These are phyloP conservation scores for Struthio camelus DNA, from an alignment of 2,113 vertebrate species.

Conservation along the genomic window DNA sequence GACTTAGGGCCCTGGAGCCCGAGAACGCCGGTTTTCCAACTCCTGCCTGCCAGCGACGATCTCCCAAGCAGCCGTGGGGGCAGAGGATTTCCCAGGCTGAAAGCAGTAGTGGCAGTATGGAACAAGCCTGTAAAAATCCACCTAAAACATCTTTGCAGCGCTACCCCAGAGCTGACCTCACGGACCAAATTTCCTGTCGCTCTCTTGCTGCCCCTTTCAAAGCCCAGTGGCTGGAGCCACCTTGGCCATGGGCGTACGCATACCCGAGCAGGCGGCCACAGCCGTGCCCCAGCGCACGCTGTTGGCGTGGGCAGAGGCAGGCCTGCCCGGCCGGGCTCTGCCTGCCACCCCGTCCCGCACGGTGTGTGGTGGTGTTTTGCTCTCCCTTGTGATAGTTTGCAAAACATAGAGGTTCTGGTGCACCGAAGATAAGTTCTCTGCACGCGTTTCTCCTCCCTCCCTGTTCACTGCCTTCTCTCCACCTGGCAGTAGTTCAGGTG, in stretches of 20 bases:
- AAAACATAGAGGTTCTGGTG: not conserved
- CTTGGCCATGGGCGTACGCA: fast-evolving
- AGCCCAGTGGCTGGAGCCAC: not conserved
- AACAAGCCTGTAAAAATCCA: no score
- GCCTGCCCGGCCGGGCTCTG: not conserved
- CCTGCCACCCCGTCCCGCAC: fast-evolving
- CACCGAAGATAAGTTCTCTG: not conserved
- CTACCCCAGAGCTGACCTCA: no score
- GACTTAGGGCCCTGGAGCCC: not conserved
- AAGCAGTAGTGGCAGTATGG: no score
- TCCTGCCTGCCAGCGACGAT: not conserved
- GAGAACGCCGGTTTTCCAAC: not conserved
- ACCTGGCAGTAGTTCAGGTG: fast-evolving
- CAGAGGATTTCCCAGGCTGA: not conserved
- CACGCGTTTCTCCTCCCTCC: not conserved
- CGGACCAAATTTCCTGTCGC: no score
- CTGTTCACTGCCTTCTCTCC: not conserved
- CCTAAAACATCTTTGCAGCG: no score
- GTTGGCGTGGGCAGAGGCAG: fast-evolving
- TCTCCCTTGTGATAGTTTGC: not conserved
- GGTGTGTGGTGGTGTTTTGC: not conserved
- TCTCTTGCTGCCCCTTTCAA: no score
- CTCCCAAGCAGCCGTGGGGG: not conserved
- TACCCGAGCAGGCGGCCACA: no score
- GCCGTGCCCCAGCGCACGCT: not conserved